Percentiles rank a stretch among this genome's conserved stretches.
These are phyloP conservation scores for Pseudochirops corinnae DNA, from an alignment of 2,797 vertebrate species.

Conservation along the genomic window DNA sequence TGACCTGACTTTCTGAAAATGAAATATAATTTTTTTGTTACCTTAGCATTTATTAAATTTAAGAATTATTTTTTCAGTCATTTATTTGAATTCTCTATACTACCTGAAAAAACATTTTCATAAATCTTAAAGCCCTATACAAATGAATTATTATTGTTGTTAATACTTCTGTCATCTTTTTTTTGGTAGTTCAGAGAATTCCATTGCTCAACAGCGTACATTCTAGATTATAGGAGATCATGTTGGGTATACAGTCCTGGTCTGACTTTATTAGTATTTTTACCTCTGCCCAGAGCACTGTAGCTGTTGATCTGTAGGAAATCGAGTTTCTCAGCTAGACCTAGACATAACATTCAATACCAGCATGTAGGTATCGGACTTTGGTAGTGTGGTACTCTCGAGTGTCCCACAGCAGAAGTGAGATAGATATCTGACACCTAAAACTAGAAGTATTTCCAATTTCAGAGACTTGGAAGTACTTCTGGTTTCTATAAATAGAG, in stretches of 20 bases:
- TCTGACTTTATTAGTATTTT: slow-evolving; percentile 26
- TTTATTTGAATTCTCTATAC: slow-evolving; percentile 34
- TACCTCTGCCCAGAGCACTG: neutral
- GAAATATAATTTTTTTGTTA: neutral
- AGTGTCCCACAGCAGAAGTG: slow-evolving; percentile 32
- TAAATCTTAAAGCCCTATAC: neutral
- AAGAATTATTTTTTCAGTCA: slow-evolving; percentile 40
- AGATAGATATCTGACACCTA: slow-evolving; percentile 5
- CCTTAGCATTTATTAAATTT: slow-evolving; percentile 17
- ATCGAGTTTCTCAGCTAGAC: slow-evolving; percentile 34
- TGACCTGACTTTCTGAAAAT: slow-evolving; percentile 2
- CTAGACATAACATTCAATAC: slow-evolving; percentile 25
- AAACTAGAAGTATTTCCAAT: slow-evolving; percentile 38
- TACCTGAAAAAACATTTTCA: neutral
- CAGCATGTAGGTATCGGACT: slow-evolving; percentile 5
- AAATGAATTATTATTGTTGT: neutral
- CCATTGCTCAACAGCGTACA: neutral
- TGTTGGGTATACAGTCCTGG: slow-evolving; percentile 36
- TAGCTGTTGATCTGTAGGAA: neutral
- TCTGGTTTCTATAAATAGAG: slow-evolving; percentile 58
- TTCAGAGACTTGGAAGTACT: slow-evolving; percentile 37
- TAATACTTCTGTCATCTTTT: neutral
- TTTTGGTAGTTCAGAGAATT: neutral
- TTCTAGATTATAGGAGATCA: slow-evolving; percentile 21
- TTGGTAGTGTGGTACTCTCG: neutral